Evolutionary conservation across 92 coral and sea anemone genomes (phyloP).

Genomic region (Porites divaricata): DNA sequence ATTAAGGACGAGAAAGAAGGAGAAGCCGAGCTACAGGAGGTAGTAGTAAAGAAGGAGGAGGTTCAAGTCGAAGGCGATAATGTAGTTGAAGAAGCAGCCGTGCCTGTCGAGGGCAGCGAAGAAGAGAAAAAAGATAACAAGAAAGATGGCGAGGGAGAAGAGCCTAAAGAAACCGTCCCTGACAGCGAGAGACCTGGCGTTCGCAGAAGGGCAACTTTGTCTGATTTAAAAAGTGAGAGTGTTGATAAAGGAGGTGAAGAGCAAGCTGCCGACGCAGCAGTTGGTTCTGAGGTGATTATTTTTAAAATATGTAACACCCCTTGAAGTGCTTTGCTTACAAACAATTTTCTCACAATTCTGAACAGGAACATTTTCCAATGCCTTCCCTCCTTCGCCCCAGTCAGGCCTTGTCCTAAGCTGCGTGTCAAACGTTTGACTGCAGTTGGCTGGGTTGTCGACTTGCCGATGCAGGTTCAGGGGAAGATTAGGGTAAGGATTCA

Average conservation of each 20-base stretch:
- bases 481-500: too few species aligned
- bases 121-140: constrained; percentile 50
- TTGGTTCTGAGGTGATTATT: constrained; percentile 28
- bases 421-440: too few species aligned
- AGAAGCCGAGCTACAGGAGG: constrained; percentile 41
- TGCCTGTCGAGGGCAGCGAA: constrained; percentile 17
- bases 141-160: constrained; percentile 36
- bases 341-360: too few species aligned
- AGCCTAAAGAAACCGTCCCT: background rate
- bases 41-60: constrained; percentile 26
- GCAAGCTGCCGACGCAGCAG: background rate
- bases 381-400: too few species aligned
- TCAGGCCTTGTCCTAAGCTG: too few species aligned
- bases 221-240: constrained; percentile 70
- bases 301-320: too few species aligned
- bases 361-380: too few species aligned
- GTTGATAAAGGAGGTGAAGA: constrained; percentile 61
- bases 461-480: too few species aligned
- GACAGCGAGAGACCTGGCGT: constrained; percentile 27
- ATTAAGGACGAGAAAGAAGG: constrained; percentile 47
- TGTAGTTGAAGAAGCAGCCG: constrained; percentile 3
- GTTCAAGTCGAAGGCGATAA: constrained; percentile 5
- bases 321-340: background rate
- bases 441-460: too few species aligned
- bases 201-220: constrained; percentile 77